These are phyloP conservation scores for Lasioglossum oenotherae DNA, from an alignment of 2,888 invertebrate species.

Conservation along the genomic window DNA sequence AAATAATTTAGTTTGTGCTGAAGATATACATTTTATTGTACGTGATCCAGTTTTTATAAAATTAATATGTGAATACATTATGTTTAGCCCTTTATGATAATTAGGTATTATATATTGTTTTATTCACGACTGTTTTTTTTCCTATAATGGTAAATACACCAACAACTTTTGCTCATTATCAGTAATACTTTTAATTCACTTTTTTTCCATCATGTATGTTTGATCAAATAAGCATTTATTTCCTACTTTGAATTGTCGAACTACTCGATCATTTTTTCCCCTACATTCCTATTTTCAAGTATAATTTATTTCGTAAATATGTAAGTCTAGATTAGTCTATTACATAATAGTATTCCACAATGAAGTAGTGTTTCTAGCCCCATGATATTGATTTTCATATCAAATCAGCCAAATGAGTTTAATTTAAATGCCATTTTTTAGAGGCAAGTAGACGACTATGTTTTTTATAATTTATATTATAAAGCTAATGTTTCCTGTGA, in stretches of 20 bases:
- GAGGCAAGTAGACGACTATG: constrained; percentile 24
- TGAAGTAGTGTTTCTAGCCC: constrained; percentile 10
- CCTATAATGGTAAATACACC: constrained; percentile 36
- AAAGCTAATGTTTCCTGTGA: constrained; percentile 47
- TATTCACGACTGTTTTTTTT: constrained; percentile 17
- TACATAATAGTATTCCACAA: constrained; percentile 14
- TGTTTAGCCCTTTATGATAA: constrained; percentile 11
- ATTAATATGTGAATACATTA: constrained; percentile 15
- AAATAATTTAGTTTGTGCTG: constrained; percentile 35
- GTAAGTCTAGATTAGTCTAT: constrained; percentile 70
- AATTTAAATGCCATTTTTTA: constrained; percentile 38
- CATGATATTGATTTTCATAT: constrained; percentile 30
- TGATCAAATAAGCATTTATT: constrained; percentile 57
- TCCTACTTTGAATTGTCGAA: constrained; percentile 35
- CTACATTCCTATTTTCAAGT: constrained; percentile 76
- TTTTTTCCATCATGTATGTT: constrained; percentile 43
- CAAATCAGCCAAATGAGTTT: constrained; percentile 31
- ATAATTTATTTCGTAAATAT: constrained; percentile 79
- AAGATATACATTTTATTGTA: constrained; percentile 37
- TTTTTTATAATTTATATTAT: constrained; percentile 37
- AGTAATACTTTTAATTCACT: constrained; percentile 22
- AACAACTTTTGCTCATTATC: constrained; percentile 46
- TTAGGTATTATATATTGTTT: constrained; percentile 17
- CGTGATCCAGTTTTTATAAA: constrained; percentile 20
- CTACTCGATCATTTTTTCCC: constrained; percentile 63